Conservation (phyloP, 2,113 vertebrate species). For the Cavia aperea region DNA sequence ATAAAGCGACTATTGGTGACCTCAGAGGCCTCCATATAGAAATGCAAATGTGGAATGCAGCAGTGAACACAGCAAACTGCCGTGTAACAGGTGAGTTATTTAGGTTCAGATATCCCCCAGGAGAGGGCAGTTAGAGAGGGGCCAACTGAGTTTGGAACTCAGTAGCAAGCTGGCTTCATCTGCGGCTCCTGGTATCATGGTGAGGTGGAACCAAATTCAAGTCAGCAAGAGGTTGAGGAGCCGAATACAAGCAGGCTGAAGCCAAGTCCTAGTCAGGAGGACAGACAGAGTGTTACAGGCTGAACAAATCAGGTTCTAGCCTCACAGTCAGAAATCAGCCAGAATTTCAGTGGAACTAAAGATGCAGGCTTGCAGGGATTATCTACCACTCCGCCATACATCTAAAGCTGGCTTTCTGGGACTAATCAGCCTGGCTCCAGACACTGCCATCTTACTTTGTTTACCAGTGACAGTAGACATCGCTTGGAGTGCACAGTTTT, state of each 20-base stretch:
- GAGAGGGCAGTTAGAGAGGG: neutral
- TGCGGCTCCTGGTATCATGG: neutral
- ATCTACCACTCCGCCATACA: neutral
- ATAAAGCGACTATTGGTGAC: neutral
- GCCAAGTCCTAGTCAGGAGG: neutral
- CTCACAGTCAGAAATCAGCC: neutral
- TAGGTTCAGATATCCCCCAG: neutral
- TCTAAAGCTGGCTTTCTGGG: neutral
- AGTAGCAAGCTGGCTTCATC: neutral
- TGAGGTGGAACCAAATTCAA: neutral
- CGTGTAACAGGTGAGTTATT: neutral
- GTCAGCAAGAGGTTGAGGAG: neutral
- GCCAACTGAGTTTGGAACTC: neutral
- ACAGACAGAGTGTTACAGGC: neutral
- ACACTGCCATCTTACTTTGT: neutral
- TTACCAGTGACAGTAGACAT: neutral
- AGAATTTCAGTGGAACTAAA: neutral
- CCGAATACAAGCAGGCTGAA: neutral
- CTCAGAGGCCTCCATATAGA: neutral
- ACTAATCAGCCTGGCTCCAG: neutral
- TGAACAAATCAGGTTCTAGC: neutral
- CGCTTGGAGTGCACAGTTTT: neutral
- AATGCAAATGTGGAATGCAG: neutral
- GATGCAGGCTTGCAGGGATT: neutral
- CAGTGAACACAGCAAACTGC: neutral